phyloP scores from a whole-genome alignment of 2,888 invertebrate genomes.

The Ichneumoninae sp. region DNA sequence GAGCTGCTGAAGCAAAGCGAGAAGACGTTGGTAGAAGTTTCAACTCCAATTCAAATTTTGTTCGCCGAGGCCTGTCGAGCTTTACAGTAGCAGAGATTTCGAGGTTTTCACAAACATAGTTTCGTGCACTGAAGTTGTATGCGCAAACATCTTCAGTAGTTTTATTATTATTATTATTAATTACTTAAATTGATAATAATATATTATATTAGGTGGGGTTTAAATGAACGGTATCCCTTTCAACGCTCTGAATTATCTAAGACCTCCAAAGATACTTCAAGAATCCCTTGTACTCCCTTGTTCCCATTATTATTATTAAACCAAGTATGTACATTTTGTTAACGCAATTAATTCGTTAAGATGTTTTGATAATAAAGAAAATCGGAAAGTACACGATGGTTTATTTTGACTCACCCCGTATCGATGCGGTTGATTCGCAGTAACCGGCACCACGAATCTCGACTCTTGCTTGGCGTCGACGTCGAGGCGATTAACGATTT shows the following conservation, averaged over 20 bases:
- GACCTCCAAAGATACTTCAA: too few species aligned
- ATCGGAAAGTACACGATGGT: background rate
- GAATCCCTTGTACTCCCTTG: too few species aligned
- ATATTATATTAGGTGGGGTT: too few species aligned
- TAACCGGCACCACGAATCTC: conserved; percentile 21
- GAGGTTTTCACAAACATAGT: background rate
- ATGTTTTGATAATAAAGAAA: background rate
- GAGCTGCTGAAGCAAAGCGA: conserved; percentile 49
- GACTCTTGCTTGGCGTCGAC: conserved; percentile 46
- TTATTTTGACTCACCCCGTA: conserved; percentile 47
- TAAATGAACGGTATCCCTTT: too few species aligned
- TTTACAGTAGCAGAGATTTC: background rate
- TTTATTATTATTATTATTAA: too few species aligned
- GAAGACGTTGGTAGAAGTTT: background rate
- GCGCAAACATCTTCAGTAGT: too few species aligned
- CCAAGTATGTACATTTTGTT: background rate
- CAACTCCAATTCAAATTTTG: background rate
- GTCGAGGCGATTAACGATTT: conserved; percentile 63
- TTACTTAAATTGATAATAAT: too few species aligned
- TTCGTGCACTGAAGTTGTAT: background rate
- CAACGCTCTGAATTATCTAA: too few species aligned
- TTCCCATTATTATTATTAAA: too few species aligned
- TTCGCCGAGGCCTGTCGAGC: background rate
- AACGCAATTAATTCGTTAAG: background rate
- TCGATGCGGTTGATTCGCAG: conserved; percentile 40